Evolutionary conservation across 2,113 vertebrate genomes (phyloP).

Genomic region (Etia nguti): DNA sequence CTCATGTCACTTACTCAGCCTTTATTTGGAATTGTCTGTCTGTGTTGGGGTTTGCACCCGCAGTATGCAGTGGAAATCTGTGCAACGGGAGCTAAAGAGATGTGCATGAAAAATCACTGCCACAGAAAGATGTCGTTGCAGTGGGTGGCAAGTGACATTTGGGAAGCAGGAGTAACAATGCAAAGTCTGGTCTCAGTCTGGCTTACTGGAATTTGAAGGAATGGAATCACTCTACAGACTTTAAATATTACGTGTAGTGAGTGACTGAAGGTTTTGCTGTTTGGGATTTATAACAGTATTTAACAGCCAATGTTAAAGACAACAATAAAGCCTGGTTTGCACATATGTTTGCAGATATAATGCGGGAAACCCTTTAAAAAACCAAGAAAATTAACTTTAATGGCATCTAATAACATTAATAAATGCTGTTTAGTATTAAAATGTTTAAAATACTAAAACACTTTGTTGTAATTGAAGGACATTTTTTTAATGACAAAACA

Average conservation of each 20-base stretch:
- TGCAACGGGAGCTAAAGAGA: constrained; percentile 25
- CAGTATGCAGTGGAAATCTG: constrained; percentile 51
- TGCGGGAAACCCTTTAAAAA: neutral
- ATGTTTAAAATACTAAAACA: neutral
- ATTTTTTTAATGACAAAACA: neutral
- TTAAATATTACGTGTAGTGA: neutral
- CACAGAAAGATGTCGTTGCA: constrained; percentile 14
- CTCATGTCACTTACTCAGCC: constrained; percentile 55
- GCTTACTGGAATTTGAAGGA: neutral
- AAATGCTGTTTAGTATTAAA: neutral
- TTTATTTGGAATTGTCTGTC: constrained; percentile 54
- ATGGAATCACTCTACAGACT: neutral
- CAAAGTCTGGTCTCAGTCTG: neutral
- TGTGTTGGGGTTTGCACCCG: constrained; percentile 48
- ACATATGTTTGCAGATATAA: neutral
- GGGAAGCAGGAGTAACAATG: constrained; percentile 6
- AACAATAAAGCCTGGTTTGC: neutral
- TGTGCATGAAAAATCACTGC: constrained; percentile 23
- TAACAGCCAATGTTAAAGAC: neutral
- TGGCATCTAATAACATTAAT: neutral
- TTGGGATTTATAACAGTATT: neutral
- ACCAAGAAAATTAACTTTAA: neutral
- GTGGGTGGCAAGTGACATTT: constrained; percentile 18
- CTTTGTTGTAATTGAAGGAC: neutral
- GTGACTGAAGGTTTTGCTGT: neutral